These are phyloP conservation scores for Colostygia pectinataria DNA, from an alignment of 2,888 invertebrate species.

Conservation along the genomic window DNA sequence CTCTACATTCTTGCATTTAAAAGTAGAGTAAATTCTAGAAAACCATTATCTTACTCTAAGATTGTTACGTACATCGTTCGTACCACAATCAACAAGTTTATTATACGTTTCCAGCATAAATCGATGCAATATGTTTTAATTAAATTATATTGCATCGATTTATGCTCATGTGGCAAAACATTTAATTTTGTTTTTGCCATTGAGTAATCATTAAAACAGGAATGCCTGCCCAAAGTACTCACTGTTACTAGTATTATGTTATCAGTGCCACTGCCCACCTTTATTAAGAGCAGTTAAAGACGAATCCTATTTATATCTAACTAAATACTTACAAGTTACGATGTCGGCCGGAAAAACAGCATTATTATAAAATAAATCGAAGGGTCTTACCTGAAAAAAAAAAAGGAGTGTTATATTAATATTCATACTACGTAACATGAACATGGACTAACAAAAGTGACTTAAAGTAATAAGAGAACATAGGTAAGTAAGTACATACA, in stretches of 20 bases:
- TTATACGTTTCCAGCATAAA: neutral
- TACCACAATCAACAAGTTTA: constrained; percentile 2
- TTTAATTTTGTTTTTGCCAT: too few relatives aligned
- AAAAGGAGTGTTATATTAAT: constrained; percentile 30
- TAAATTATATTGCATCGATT: constrained; percentile 21
- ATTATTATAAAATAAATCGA: constrained; percentile 37
- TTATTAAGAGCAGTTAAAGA: too few relatives aligned
- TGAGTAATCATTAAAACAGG: too few relatives aligned
- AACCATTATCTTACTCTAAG: too few relatives aligned
- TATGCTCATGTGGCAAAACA: too few relatives aligned
- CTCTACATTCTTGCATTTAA: neutral
- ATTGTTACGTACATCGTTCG: too few relatives aligned
- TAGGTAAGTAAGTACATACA: too few relatives aligned
- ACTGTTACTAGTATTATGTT: too few relatives aligned
- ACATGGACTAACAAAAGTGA: constrained; percentile 5
- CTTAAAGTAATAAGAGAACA: constrained; percentile 10
- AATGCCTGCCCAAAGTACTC: too few relatives aligned
- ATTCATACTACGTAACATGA: neutral
- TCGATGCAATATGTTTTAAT: constrained; percentile 16
- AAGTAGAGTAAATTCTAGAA: neutral
- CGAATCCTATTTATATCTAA: too few relatives aligned
- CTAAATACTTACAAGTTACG: constrained; percentile 39
- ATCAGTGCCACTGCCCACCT: too few relatives aligned
- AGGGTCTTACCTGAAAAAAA: constrained; percentile 57
- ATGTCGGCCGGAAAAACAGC: constrained; percentile 30